Evolutionary conservation across 92 coral and sea anemone species (phyloP), one percentile per base, ranked within the genome.

Genomic region (Epizoanthus ramosus): DNA sequence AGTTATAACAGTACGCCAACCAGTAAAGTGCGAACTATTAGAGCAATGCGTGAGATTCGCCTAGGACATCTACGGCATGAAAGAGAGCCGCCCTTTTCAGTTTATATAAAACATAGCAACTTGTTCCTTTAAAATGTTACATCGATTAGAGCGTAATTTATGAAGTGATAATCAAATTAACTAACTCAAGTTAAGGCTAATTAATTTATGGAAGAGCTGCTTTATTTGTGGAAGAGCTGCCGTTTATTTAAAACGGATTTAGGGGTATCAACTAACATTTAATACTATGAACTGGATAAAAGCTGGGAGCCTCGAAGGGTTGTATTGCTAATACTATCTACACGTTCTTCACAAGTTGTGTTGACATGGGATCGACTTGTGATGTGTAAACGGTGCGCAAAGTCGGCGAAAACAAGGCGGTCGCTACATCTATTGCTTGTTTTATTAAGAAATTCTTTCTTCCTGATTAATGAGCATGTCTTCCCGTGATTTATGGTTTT

Each of bases 131-230:
- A 31, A 67, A 67, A 74, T 25, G 8, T 71, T 37, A 41, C 57
- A 8, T 18, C 58, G 23, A 19, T 71, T 18, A 43, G 18, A 8
- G 57, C 28, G 53, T 57, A 75, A 75, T 35, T 75, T 75, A 75
- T 75, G 80, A 75, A 75, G 67, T 75, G 80, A 41, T 75, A 75
- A 75, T 58, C 19, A 65, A 75, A 75, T 75, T 75, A 75, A 58
- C 54, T 58, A 57, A 53, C 31, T 58, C 68, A 28, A 39, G 68
- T 75, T 58, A 58, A 54, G 41, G 56, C 5, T 58, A 75, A 75
- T 75, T 58, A 58, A 75, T 57, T 50, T 35, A 54, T 24, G 64
- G 28, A 28, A 31, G 8, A 52, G 5, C 31, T 33, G 53, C 12
- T 75, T 37, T 58, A 14, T 57, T 50, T 35, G 67, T 24, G 64